Percentiles rank a stretch among this genome's conserved stretches.
phyloP scores from a whole-genome alignment of 2,888 invertebrate genomes.

The Anaspis maculata region DNA sequence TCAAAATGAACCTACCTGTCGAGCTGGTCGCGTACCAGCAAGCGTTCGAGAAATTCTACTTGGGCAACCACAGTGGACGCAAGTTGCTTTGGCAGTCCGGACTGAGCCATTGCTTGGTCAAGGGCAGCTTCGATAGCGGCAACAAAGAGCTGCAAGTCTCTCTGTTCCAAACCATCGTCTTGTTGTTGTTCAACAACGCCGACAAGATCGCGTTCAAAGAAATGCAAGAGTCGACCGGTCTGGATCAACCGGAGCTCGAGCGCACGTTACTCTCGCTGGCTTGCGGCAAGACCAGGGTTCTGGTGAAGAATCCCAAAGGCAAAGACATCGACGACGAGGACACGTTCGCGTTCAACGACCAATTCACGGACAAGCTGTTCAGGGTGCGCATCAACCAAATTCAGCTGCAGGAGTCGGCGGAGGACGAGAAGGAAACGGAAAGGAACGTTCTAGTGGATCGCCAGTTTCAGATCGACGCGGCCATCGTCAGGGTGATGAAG shows the following conservation, averaged over 20 bases:
- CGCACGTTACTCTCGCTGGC: slow-evolving; percentile 92
- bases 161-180: slow-evolving; percentile 87
- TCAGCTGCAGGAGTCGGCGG: slow-evolving; percentile 71
- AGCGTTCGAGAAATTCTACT: slow-evolving; percentile 91
- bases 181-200: slow-evolving; percentile 85
- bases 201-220: slow-evolving; percentile 75
- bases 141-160: slow-evolving; percentile 94
- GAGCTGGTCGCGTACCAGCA: slow-evolving; percentile 87
- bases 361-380: slow-evolving; percentile 91
- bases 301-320: slow-evolving; percentile 77
- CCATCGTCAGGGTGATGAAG: slow-evolving; percentile 98
- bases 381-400: slow-evolving; percentile 96
- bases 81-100: slow-evolving; percentile 98
- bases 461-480: slow-evolving; percentile 98
- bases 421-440: slow-evolving; percentile 89
- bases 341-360: slow-evolving; percentile 73
- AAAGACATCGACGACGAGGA: slow-evolving; percentile 76
- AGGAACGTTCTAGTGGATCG: slow-evolving; percentile 96
- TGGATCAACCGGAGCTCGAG: slow-evolving; percentile 83
- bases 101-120: slow-evolving; percentile 86
- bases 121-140: slow-evolving; percentile 76
- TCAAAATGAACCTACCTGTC: slow-evolving; percentile 79
- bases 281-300: slow-evolving; percentile 83
- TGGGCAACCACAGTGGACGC: slow-evolving; percentile 90
- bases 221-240: slow-evolving; percentile 79